Evolutionary conservation across 1,140 invertebrate species (phyloP), one percentile per base, ranked within the genome.

Genomic region (Heliconius hewitsoni): DNA sequence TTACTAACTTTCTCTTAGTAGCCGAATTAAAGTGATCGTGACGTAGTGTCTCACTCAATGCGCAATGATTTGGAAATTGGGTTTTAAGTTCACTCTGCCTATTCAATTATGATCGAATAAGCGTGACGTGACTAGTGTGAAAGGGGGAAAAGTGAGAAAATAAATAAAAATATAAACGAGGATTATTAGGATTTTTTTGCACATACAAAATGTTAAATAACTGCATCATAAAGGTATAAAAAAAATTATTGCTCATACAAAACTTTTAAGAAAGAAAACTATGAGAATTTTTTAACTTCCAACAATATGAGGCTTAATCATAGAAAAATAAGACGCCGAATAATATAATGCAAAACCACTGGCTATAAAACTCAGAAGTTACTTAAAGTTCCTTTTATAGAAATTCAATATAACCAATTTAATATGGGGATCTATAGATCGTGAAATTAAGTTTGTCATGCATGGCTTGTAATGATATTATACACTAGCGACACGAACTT

Each of bases 301-400:
- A 27, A 66, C 27, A 27, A 66, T 16, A 30, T 18, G 0, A 66
- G 5, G 23, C 23, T 8, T 23, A 6, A 23, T 60, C n/a, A 23
- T 27, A 60, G 23, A 60, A 60, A 6, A 60, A 60, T 60, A 60
- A n/a, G n/a, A 60, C 9, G 23, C 57, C 23, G 8, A n/a, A n/a
- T n/a, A n/a, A 66, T 30, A 66, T 11, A 66, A 30, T 66, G 27
- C 27, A 66, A 66, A 27, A 66, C 27, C 60, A 16, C 60, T 66
- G 60, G 60, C 60, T 16, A 66, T 66, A 66, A 66, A 66, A 66
- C 13, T 66, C 11, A 30, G 60, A 66, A 66, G 60, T 66, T 66
- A 66, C 27, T 23, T 23, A 66, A 66, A 66, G 27, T 66, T 66
- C 5, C 60, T 11, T 66, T 23, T 66, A 27, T 66, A 30, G 60